phyloP scores from a whole-genome alignment of 1,140 invertebrate genomes.

The Brachionus rotundiformis region DNA sequence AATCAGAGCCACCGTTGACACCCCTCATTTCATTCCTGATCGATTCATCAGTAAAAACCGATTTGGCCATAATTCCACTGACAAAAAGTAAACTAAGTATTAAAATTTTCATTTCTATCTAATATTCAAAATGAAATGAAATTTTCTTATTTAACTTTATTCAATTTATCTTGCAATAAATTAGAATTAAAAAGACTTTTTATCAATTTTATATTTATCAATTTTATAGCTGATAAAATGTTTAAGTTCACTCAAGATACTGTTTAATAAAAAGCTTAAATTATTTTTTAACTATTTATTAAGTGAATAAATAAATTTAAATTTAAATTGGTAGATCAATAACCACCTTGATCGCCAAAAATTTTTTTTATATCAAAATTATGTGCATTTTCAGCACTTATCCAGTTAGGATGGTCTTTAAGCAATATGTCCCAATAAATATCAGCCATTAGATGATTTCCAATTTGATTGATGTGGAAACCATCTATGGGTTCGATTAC shows the following conservation, averaged over 20 bases:
- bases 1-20: constrained; percentile 44
- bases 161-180: neutral
- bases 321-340: constrained; percentile 18
- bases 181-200: neutral
- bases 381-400: constrained; percentile 60
- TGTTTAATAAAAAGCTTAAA: too few species aligned
- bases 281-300: too few species aligned
- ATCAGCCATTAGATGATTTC: constrained; percentile 58
- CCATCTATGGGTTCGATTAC: constrained; percentile 67
- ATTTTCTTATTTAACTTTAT: neutral
- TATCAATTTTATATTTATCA: neutral
- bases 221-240: neutral
- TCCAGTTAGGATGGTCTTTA: constrained; percentile 56
- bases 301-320: neutral
- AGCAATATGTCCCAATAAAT: constrained; percentile 61
- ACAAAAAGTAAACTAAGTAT: neutral
- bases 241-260: neutral
- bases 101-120: neutral
- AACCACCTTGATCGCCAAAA: constrained; percentile 59
- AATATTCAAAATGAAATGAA: neutral
- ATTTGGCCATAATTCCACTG: neutral
- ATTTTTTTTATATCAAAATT: constrained; percentile 56
- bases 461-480: constrained; percentile 63
- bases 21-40: neutral
- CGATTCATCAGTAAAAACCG: neutral